Conservation (phyloP, 2,797 vertebrate genomes). For the Distichodus sexfasciatus region DNA sequence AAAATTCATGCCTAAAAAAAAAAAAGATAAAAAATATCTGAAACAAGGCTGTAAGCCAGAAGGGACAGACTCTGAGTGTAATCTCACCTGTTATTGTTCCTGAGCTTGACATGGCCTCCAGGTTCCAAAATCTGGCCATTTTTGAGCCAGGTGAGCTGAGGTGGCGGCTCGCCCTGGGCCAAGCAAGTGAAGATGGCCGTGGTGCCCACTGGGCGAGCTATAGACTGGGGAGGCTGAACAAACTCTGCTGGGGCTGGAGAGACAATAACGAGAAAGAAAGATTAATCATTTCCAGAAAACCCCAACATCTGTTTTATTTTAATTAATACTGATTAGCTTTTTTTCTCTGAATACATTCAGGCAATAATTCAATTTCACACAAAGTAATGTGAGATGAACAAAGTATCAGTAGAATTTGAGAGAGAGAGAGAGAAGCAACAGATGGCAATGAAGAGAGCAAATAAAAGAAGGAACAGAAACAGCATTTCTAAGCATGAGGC, state of each 20-base stretch:
- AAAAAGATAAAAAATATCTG: too few species aligned
- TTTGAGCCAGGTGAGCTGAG: constrained; percentile 95
- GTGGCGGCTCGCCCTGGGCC: constrained; percentile 89
- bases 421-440: constrained; percentile 1
- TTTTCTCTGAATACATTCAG: too few species aligned
- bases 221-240: constrained; percentile 93
- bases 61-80: background rate
- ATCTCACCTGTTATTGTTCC: constrained; percentile 94
- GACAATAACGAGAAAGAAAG: background rate
- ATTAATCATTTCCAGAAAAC: background rate
- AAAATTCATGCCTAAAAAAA: too few species aligned
- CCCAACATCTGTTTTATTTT: too few species aligned
- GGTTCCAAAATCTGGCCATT: constrained; percentile 93
- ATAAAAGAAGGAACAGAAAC: background rate
- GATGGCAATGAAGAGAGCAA: background rate
- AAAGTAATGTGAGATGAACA: background rate
- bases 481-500: background rate
- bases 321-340: too few species aligned
- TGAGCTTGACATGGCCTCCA: constrained; percentile 88
- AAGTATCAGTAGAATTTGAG: background rate
- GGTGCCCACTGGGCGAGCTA: constrained; percentile 90
- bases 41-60: too few species aligned
- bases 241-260: constrained; percentile 91
- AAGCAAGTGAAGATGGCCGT: constrained; percentile 96
- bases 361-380: too few species aligned